These are phyloP conservation scores for Larimichthys polyactis DNA, from an alignment of 2,113 vertebrate species.

Conservation along the genomic window DNA sequence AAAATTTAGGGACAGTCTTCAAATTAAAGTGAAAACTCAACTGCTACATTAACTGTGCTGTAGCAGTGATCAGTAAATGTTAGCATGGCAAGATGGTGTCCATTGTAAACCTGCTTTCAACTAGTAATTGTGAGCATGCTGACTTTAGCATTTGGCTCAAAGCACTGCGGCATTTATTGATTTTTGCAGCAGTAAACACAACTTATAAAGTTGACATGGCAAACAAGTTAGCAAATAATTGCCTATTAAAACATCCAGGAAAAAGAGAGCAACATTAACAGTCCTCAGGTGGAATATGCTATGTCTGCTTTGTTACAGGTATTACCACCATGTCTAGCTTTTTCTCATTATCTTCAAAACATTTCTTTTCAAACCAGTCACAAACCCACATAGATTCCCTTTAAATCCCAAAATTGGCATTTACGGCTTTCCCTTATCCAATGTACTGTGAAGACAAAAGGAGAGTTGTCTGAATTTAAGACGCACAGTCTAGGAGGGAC, in stretches of 20 bases:
- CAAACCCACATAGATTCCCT: not conserved
- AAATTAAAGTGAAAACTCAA: not conserved
- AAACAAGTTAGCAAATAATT: not conserved
- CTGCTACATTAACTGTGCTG: not conserved
- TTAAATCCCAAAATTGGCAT: conserved; percentile 39
- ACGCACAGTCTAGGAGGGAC: not conserved
- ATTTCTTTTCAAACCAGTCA: conserved; percentile 11
- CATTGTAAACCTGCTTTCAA: not conserved
- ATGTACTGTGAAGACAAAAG: conserved; percentile 15
- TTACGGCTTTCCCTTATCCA: not conserved
- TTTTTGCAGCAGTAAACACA: not conserved
- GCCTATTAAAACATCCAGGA: not conserved
- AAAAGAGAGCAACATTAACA: too few species aligned
- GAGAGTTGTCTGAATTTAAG: conserved; percentile 12
- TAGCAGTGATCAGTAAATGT: not conserved
- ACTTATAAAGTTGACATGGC: not conserved
- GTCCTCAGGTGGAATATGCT: too few species aligned
- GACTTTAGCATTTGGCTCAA: not conserved
- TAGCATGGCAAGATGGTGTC: not conserved
- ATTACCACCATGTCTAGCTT: not conserved
- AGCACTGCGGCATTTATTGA: not conserved
- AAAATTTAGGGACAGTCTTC: not conserved
- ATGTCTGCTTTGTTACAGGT: not conserved
- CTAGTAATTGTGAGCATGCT: not conserved
- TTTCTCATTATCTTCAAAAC: conserved; percentile 1